phyloP scores from a whole-genome alignment of 2,113 vertebrate genomes.

The Podarcis raffonei region DNA sequence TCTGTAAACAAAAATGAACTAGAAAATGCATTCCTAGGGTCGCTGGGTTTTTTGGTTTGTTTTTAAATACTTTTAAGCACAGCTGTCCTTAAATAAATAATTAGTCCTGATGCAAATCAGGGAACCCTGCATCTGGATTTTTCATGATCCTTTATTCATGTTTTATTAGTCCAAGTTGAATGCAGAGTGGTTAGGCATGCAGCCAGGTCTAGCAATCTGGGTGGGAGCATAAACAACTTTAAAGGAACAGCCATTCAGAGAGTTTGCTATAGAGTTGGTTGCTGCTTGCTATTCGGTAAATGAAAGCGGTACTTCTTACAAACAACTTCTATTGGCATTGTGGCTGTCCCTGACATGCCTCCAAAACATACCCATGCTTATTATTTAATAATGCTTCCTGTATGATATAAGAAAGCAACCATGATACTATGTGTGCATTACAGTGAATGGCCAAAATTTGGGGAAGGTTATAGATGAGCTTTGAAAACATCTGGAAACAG shows the following conservation, averaged over 20 bases:
- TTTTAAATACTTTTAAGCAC: conserved; percentile 5
- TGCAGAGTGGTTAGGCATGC: conserved; percentile 60
- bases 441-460: not conserved
- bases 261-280: not conserved
- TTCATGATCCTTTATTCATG: conserved; percentile 51
- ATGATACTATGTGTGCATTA: not conserved
- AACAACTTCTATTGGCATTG: not conserved
- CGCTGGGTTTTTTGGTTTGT: not conserved
- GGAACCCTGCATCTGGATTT: conserved; percentile 48
- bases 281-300: not conserved
- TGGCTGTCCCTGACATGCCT: not conserved
- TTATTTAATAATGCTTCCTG: not conserved
- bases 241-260: conserved; percentile 65
- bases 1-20: conserved; percentile 38
- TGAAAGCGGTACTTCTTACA: not conserved
- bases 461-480: not conserved
- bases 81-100: conserved; percentile 28
- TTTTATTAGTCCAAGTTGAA: conserved; percentile 60
- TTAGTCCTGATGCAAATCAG: conserved; percentile 44
- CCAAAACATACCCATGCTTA: too few relatives aligned
- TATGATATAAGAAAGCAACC: not conserved
- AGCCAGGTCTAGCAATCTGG: conserved; percentile 64
- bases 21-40: not conserved
- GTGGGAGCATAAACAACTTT: conserved; percentile 54
- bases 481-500: too few relatives aligned